A percentile compares a stretch with the other conserved stretches of the same genome.
Conservation (phyloP, 2,113 vertebrate genomes). For the Manacus vitellinus region DNA sequence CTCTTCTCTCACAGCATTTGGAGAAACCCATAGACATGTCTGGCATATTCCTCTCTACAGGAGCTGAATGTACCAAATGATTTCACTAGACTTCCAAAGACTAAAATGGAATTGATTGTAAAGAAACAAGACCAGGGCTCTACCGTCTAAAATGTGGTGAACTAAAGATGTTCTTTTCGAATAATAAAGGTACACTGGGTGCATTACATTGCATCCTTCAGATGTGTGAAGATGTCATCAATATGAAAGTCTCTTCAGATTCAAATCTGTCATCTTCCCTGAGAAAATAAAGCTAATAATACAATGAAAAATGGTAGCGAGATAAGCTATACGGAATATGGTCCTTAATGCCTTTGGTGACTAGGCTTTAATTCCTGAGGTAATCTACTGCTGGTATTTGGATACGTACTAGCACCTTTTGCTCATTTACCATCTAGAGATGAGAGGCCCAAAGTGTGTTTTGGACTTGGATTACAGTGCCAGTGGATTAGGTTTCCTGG, state of each 20-base stretch:
- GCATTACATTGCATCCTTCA: background rate
- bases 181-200: background rate
- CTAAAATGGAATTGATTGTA: background rate
- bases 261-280: background rate
- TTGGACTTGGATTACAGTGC: background rate
- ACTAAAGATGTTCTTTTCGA: background rate
- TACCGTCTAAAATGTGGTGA: background rate
- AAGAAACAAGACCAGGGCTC: background rate
- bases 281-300: background rate
- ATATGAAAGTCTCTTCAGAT: background rate
- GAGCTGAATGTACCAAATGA: background rate
- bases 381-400: background rate
- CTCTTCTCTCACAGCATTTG: constrained; percentile 10
- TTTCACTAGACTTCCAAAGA: background rate
- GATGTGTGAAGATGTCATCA: background rate
- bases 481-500: background rate
- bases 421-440: background rate
- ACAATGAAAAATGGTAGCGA: background rate
- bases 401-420: background rate
- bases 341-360: background rate
- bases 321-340: background rate
- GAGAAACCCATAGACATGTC: background rate
- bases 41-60: background rate
- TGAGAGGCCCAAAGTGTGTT: background rate
- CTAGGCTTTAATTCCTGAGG: background rate